Conservation (phyloP, 2,113 vertebrate species). For the Butastur rufipennis region DNA sequence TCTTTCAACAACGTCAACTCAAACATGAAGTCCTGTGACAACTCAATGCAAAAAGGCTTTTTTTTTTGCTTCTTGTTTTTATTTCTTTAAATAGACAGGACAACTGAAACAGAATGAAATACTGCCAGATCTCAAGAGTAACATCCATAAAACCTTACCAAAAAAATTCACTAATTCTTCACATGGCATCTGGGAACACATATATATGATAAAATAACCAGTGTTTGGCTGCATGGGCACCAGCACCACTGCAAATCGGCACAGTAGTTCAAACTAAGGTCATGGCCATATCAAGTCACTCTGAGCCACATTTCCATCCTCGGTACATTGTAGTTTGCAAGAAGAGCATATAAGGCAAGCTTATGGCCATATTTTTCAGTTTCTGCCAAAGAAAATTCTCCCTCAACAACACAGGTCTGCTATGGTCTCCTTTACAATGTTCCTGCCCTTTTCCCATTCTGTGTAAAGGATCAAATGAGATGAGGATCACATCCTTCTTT, state of each 20-base stretch:
- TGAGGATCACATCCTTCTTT: background rate
- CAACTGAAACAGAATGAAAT: background rate
- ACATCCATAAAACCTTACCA: background rate
- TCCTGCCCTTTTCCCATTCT: background rate
- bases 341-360: background rate
- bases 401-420: background rate
- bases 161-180: background rate
- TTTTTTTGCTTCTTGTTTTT: background rate
- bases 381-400: background rate
- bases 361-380: background rate
- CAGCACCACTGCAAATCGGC: background rate
- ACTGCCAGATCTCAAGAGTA: background rate
- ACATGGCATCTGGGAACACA: background rate
- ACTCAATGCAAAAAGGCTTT: background rate
- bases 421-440: accelerated
- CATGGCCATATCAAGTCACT: background rate
- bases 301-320: background rate
- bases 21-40: background rate
- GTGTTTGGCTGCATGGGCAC: background rate
- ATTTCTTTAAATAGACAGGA: background rate
- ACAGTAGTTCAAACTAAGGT: background rate
- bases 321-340: background rate
- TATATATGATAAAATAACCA: background rate
- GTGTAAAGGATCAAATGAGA: background rate
- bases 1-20: background rate